Conservation (phyloP, 2,888 invertebrate species). For the Alloplasta piceator region DNA sequence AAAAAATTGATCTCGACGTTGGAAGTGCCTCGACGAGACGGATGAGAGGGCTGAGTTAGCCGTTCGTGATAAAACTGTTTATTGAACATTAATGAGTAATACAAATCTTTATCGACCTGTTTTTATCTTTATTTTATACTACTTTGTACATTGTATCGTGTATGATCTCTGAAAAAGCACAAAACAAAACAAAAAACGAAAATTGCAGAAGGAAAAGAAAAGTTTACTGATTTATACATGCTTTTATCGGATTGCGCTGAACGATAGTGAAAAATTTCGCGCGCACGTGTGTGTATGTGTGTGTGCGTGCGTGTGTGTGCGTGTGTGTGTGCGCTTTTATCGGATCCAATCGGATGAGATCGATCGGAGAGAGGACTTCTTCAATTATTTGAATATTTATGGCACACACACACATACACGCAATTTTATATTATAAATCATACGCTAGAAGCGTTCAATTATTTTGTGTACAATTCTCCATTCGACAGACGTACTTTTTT, state of each 20-base stretch:
- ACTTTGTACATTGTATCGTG: constrained; percentile 82
- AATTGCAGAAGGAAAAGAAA: constrained; percentile 72
- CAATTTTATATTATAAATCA: constrained; percentile 5
- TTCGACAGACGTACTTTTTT: constrained; percentile 36
- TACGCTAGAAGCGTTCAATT: constrained; percentile 24
- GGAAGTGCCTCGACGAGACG: constrained; percentile 4
- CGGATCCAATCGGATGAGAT: constrained; percentile 66
- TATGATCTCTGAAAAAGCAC: constrained; percentile 83
- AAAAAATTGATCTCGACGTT: constrained; percentile 45
- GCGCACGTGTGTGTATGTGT: constrained; percentile 1
- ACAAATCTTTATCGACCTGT: constrained; percentile 80
- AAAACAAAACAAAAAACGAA: constrained; percentile 74
- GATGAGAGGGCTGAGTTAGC: not conserved
- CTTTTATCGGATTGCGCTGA: constrained; percentile 76
- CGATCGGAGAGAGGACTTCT: constrained; percentile 34
- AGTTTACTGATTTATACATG: constrained; percentile 80
- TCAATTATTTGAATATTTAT: constrained; percentile 39
- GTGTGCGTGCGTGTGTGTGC: constrained; percentile 19
- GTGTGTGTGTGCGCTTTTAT: constrained; percentile 62
- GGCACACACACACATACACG: constrained; percentile 33
- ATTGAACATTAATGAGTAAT: constrained; percentile 67
- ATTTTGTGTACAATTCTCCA: constrained; percentile 27
- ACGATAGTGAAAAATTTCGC: constrained; percentile 62
- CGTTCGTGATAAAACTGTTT: constrained; percentile 66
- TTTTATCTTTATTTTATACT: constrained; percentile 82